Conservation (phyloP, 2,113 vertebrate genomes). For the Cyanistes caeruleus region DNA sequence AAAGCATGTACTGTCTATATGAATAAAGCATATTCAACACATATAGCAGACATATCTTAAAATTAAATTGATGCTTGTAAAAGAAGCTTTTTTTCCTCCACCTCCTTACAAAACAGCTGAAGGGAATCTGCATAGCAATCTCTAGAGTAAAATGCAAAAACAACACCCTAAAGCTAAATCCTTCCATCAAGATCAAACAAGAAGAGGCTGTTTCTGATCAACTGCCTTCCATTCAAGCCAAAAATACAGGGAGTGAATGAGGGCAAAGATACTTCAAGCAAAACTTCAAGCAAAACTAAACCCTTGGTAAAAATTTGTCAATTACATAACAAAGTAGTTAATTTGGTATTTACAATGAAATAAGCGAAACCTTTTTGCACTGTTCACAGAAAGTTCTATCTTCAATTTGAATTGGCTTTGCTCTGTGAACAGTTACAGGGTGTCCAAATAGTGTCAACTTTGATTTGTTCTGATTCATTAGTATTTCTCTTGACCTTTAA, state of each 20-base stretch:
- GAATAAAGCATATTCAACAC: background rate
- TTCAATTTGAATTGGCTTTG: background rate
- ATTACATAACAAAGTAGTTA: background rate
- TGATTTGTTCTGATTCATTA: background rate
- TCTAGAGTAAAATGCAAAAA: background rate
- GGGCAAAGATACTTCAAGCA: rapidly evolving
- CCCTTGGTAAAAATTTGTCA: background rate
- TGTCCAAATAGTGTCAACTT: background rate
- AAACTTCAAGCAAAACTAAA: background rate
- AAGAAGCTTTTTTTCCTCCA: background rate
- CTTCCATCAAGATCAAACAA: background rate
- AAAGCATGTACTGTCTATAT: background rate
- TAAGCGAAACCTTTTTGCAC: background rate
- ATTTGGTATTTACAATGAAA: background rate
- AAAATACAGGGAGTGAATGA: background rate
- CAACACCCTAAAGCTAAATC: background rate
- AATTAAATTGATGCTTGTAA: background rate
- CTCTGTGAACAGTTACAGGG: background rate
- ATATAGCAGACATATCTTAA: background rate
- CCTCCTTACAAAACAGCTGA: background rate
- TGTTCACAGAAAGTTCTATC: background rate
- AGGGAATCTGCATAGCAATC: background rate
- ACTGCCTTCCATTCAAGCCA: background rate
- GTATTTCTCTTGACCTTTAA: background rate
- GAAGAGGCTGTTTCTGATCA: background rate